Evolutionary conservation across 1,140 invertebrate genomes (phyloP), one percentile per base, ranked within the genome.

Genomic region (Sarcophaga bullata): DNA sequence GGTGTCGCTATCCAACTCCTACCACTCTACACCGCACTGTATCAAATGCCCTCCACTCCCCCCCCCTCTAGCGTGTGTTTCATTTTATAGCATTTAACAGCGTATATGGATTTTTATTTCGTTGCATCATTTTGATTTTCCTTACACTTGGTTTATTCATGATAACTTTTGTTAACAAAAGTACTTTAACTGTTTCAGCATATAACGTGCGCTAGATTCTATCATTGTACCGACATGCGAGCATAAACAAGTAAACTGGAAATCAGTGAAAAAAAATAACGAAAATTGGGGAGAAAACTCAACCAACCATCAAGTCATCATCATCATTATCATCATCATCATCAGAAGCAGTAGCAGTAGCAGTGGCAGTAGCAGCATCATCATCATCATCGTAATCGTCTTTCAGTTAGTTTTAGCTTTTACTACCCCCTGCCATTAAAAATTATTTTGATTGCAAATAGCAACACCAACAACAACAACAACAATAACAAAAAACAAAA

Each of bases 241-340:
- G 52, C 52, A 5, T 54, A 15, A 10, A 62, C 15, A 10, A 62
- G 4, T 6, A 62, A 10, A 62, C 7, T n/a, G 58, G 15, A 10
- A 15, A 17, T 62, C 7, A 7, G n/a, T n/a, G 8, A 73, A 73
- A 46, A 73, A 46, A 11, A 48, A 50, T 0, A 25, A 46, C 6
- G 10, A 52, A 78, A 50, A 48, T 50, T 78, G 73, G 10, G 10
- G 58, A 72, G 17, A 25, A 78, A 78, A 78, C n/a, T 78, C 75
- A 78, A 13, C 75, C 75, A 78, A 78, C 48, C 75, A 78, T 78
- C 75, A 78, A 78, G 75, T 78, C 48, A 78, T 78, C 75, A 50
- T 52, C 75, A 78, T 58, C n/a, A n/a, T 68, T 17, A 68, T 68
- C 62, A 19, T 9, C 62, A 68, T 62, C 15, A 68, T 10, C 62